These are phyloP conservation scores for Timema cristinae DNA, from an alignment of 2,888 invertebrate genomes.

Conservation along the genomic window DNA sequence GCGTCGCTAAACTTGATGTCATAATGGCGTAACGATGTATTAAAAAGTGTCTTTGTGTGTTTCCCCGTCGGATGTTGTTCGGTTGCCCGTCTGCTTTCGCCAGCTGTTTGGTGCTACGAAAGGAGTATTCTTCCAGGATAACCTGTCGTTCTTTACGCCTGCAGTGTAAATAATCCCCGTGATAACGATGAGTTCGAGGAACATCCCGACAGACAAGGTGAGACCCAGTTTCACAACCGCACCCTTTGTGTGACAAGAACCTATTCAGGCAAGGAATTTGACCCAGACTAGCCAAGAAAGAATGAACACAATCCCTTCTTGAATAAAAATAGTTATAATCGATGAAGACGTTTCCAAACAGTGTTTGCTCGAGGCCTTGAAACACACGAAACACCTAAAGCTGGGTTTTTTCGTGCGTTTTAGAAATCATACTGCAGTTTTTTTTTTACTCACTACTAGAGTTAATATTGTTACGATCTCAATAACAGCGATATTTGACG, in stretches of 20 bases:
- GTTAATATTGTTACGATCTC: too few species aligned
- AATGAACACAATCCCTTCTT: too few species aligned
- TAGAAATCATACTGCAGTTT: too few species aligned
- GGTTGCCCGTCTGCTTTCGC: conserved; percentile 32
- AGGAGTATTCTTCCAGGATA: conserved; percentile 31
- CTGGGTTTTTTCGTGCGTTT: too few species aligned
- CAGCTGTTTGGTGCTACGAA: conserved; percentile 32
- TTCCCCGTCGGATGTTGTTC: conserved; percentile 32
- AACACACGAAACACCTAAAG: too few species aligned
- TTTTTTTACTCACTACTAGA: too few species aligned
- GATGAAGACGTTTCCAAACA: too few species aligned
- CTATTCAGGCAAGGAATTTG: too few species aligned
- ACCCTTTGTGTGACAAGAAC: not conserved
- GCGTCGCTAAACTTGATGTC: conserved; percentile 25
- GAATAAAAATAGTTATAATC: too few species aligned
- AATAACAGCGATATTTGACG: too few species aligned
- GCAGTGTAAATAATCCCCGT: conserved; percentile 23
- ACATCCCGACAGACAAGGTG: conserved; percentile 82
- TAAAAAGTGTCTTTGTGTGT: conserved; percentile 24
- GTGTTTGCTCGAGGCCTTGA: too few species aligned
- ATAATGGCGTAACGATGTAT: conserved; percentile 31
- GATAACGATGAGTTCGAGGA: conserved; percentile 64
- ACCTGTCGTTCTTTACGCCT: conserved; percentile 28
- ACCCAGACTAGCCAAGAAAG: too few species aligned
- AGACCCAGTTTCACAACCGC: conserved; percentile 36